Percentiles rank a stretch among this genome's conserved stretches.
Conservation (phyloP, 2,113 vertebrate species). For the Globicephala melas region DNA sequence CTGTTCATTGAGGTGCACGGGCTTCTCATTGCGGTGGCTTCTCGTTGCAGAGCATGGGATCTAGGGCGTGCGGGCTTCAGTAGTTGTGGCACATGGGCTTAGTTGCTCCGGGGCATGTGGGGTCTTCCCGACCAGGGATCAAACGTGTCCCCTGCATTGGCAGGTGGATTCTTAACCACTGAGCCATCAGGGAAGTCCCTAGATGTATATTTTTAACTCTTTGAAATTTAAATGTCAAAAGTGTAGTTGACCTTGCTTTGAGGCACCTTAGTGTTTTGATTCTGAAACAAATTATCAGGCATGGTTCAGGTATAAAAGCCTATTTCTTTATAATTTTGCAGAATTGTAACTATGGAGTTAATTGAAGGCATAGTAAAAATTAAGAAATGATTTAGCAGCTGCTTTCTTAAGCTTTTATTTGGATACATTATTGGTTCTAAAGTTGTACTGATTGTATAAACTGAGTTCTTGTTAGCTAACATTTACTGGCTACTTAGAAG, state of each 20-base stretch:
- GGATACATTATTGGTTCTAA: not conserved
- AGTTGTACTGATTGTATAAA: constrained; percentile 5
- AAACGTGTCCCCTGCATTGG: no score
- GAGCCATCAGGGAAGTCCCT: no score
- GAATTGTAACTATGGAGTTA: not conserved
- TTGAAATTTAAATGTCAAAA: constrained; percentile 38
- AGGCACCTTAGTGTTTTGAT: constrained; percentile 11
- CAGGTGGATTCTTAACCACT: no score
- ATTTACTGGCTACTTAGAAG: not conserved
- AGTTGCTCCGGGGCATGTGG: no score
- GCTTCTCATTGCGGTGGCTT: no score
- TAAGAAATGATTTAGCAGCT: not conserved
- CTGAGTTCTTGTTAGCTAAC: not conserved
- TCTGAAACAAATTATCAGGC: not conserved
- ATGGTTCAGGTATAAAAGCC: not conserved
- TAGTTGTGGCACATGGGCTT: no score
- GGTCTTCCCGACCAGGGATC: no score
- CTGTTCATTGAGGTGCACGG: no score
- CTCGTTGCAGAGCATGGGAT: no score
- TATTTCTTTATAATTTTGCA: not conserved
- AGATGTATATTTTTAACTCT: not conserved
- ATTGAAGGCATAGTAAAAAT: not conserved
- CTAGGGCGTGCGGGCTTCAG: no score
- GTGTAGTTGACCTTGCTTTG: constrained; percentile 33
- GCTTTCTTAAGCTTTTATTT: constrained; percentile 6